Conservation (phyloP, 2,888 invertebrate genomes). For the Rhagium mordax region DNA sequence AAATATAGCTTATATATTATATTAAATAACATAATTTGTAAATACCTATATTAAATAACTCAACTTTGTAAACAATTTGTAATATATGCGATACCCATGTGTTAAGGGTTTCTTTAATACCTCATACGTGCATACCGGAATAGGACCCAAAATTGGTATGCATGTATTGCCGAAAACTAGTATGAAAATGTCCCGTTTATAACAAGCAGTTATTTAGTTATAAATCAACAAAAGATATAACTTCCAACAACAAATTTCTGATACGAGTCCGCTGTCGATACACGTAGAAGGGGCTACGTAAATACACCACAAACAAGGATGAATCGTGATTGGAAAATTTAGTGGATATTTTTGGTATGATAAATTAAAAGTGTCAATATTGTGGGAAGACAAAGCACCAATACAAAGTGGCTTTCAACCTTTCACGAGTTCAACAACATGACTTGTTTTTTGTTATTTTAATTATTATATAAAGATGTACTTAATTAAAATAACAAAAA, state of each 20-base stretch:
- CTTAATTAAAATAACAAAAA: too few species aligned
- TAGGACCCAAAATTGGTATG: neutral
- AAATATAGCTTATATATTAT: too few species aligned
- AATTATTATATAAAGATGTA: too few species aligned
- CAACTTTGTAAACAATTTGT: too few species aligned
- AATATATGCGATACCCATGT: too few species aligned
- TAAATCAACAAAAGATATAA: constrained; percentile 21
- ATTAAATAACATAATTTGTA: too few species aligned
- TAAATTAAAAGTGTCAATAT: neutral
- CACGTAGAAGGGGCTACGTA: constrained; percentile 2
- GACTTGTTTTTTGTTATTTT: neutral
- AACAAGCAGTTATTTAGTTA: constrained; percentile 15
- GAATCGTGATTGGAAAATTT: constrained; percentile 26
- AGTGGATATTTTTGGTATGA: neutral
- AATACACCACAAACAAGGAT: constrained; percentile 18
- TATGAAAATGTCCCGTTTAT: neutral
- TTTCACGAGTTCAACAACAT: neutral
- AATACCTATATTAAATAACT: too few species aligned
- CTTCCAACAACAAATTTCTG: constrained; percentile 2
- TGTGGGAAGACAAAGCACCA: neutral
- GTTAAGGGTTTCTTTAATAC: too few species aligned
- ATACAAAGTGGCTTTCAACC: neutral
- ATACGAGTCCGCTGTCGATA: constrained; percentile 2
- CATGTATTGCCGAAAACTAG: neutral
- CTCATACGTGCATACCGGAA: too few species aligned